A percentile compares a stretch with the other conserved stretches of the same genome.
Evolutionary conservation across 2,888 invertebrate genomes (phyloP).

Genomic region (Ferrisia virgata): DNA sequence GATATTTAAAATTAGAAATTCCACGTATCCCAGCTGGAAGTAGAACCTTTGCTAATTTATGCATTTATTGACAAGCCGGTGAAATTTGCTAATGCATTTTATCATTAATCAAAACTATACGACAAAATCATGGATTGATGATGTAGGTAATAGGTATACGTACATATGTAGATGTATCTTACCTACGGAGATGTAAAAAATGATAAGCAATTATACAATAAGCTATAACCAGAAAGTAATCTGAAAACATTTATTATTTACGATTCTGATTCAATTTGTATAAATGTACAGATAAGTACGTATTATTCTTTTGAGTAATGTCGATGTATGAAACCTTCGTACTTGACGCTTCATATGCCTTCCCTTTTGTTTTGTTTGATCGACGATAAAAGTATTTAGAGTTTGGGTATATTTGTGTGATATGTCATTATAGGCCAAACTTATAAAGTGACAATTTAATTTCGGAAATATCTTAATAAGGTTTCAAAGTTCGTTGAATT

Average conservation of each 20-base stretch:
- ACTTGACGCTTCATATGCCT: neutral
- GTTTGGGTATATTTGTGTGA: neutral
- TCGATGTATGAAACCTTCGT: constrained; percentile 17
- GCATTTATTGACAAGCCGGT: neutral
- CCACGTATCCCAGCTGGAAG: neutral
- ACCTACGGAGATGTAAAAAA: neutral
- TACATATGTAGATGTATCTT: neutral
- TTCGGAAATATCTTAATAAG: neutral
- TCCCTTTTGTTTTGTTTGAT: neutral
- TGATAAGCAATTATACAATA: neutral
- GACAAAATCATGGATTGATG: neutral
- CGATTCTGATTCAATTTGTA: neutral
- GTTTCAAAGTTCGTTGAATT: neutral
- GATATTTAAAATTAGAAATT: neutral
- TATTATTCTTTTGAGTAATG: neutral
- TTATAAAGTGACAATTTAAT: neutral
- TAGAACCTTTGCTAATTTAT: neutral
- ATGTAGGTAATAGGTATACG: too few species aligned
- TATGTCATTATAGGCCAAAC: neutral
- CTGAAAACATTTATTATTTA: neutral
- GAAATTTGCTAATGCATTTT: neutral
- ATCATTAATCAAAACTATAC: neutral
- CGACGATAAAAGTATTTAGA: too few species aligned
- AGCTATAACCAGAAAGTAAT: neutral
- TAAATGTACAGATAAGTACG: neutral